Evolutionary conservation across 2,113 vertebrate genomes (phyloP).

Genomic region (Tragelaphus strepsiceros): DNA sequence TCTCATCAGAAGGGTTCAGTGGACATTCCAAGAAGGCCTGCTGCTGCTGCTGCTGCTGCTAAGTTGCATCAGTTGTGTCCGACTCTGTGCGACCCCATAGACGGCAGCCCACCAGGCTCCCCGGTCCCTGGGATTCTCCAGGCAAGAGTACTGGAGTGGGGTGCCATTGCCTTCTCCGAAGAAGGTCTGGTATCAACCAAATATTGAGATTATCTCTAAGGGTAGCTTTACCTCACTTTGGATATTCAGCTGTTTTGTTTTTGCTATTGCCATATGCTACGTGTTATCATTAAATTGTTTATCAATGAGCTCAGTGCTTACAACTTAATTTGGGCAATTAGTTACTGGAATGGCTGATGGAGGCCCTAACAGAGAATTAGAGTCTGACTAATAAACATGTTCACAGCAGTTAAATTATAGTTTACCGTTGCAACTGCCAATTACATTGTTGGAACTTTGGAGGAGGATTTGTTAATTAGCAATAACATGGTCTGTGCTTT

Average conservation of each 20-base stretch:
- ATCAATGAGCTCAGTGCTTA: conserved; percentile 12
- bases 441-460: background rate
- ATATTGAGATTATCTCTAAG: background rate
- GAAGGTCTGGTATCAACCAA: background rate
- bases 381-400: conserved; percentile 12
- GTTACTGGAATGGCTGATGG: background rate
- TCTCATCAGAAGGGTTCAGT: background rate
- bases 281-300: conserved; percentile 5
- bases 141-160: no score
- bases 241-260: background rate
- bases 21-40: background rate
- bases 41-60: no score
- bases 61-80: no score
- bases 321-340: conserved; percentile 26
- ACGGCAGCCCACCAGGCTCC: no score
- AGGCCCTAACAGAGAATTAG: background rate
- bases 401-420: conserved; percentile 19
- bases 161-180: background rate
- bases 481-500: background rate
- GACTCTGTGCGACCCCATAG: no score
- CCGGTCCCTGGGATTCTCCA: no score
- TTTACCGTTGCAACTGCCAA: background rate
- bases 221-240: background rate
- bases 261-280: background rate
- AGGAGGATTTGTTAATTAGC: background rate